Conservation (phyloP, 2,888 invertebrate genomes). For the Phoenoteleia sp. region DNA sequence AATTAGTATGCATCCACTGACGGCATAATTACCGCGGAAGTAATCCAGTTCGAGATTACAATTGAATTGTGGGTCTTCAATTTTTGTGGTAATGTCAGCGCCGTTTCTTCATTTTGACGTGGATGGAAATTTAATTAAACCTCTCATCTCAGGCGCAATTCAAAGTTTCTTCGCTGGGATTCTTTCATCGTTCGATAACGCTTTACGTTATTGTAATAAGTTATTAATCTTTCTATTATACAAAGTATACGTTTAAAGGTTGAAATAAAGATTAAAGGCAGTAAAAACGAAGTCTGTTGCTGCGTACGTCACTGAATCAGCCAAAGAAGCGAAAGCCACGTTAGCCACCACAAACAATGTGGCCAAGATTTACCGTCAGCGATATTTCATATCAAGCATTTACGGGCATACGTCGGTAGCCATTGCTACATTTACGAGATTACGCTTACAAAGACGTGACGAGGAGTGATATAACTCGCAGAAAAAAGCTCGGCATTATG, state of each 20-base stretch:
- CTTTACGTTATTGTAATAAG: not conserved
- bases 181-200: not conserved
- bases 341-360: conserved; percentile 83
- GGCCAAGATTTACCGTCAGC: conserved; percentile 80
- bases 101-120: conserved; percentile 12
- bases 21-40: conserved; percentile 58
- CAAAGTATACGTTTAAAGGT: conserved; percentile 40
- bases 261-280: conserved; percentile 69
- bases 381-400: conserved; percentile 82
- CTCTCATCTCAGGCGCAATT: conserved; percentile 17
- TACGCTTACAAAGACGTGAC: conserved; percentile 56
- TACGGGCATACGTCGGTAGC: conserved; percentile 74
- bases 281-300: conserved; percentile 58
- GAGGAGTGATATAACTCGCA: conserved; percentile 41
- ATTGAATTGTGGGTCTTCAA: conserved; percentile 44
- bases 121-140: conserved; percentile 41
- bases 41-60: conserved; percentile 57
- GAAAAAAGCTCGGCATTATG: conserved; percentile 24
- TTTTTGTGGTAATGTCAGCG: not conserved
- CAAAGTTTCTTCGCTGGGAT: too few relatives aligned
- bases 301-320: conserved; percentile 46
- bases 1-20: not conserved
- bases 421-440: conserved; percentile 54
- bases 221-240: conserved; percentile 24
- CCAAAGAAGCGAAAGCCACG: conserved; percentile 67